These are phyloP conservation scores for Hassar affinis DNA, from an alignment of 2,113 vertebrate genomes.

Conservation along the genomic window DNA sequence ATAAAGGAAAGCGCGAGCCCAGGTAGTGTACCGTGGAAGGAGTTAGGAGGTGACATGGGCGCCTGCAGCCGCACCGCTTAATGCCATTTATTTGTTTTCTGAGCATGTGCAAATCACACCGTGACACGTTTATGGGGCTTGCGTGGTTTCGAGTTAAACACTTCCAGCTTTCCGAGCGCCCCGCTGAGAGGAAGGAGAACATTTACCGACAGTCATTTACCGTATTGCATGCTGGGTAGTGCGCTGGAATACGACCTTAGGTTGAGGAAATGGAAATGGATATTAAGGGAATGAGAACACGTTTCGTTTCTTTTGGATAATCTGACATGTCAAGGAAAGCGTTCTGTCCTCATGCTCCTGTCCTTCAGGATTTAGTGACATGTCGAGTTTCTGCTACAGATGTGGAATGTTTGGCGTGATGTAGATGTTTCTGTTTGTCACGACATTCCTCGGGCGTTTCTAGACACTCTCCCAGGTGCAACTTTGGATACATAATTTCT, in stretches of 20 bases:
- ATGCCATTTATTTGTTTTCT: conserved; percentile 70
- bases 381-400: conserved; percentile 64
- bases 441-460: conserved; percentile 66
- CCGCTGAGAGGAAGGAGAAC: conserved; percentile 33
- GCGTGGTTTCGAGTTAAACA: conserved; percentile 47
- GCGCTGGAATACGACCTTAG: background rate
- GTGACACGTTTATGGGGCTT: conserved; percentile 56
- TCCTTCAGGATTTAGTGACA: conserved; percentile 60
- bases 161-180: conserved; percentile 32
- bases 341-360: conserved; percentile 2
- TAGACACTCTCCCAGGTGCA: conserved; percentile 68
- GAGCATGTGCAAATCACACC: conserved; percentile 61
- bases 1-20: conserved; percentile 51
- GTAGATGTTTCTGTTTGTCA: conserved; percentile 71
- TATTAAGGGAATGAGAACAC: background rate
- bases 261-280: background rate
- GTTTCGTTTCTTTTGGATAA: background rate
- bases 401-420: conserved; percentile 69
- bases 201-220: conserved; percentile 10
- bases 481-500: conserved; percentile 36
- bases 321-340: background rate
- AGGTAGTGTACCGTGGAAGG: conserved; percentile 55
- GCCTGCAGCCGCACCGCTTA: conserved; percentile 59
- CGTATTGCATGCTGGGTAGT: background rate
- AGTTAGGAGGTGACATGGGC: conserved; percentile 66